Conservation (phyloP, 2,113 vertebrate genomes). For the Antennarius striatus region DNA sequence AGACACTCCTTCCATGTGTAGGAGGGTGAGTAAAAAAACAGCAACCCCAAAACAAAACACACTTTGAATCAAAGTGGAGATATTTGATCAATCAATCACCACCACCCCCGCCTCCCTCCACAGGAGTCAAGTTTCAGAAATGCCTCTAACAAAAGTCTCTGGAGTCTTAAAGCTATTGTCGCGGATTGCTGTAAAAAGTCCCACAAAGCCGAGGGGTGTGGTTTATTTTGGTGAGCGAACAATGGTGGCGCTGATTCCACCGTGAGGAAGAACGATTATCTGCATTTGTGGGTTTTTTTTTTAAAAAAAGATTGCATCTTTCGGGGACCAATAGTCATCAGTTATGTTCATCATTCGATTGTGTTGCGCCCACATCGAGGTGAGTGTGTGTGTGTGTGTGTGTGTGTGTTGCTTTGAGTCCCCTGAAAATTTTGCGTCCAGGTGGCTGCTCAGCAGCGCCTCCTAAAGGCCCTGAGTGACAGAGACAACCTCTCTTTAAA, state of each 20-base stretch:
- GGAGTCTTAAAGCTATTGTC: slow-evolving; percentile 72
- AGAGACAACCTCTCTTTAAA: slow-evolving; percentile 42
- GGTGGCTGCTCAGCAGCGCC: slow-evolving; percentile 61
- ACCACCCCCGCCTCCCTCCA: slow-evolving; percentile 19
- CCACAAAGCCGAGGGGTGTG: slow-evolving; percentile 11
- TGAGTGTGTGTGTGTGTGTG: slow-evolving; percentile 9
- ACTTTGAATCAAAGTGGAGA: slow-evolving; percentile 10
- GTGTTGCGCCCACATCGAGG: slow-evolving; percentile 21
- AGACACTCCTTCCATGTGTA: slow-evolving; percentile 8
- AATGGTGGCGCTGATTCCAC: slow-evolving; percentile 15
- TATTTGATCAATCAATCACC: neutral
- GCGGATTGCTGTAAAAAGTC: slow-evolving; percentile 36
- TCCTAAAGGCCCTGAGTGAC: slow-evolving; percentile 74
- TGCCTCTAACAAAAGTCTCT: slow-evolving; percentile 53
- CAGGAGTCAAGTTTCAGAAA: slow-evolving; percentile 50
- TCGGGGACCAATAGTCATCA: slow-evolving; percentile 38
- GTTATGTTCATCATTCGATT: slow-evolving; percentile 44
- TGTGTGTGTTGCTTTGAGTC: slow-evolving; percentile 23
- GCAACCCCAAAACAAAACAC: neutral
- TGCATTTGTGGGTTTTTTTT: slow-evolving; percentile 26
- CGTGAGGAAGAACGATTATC: slow-evolving; percentile 68
- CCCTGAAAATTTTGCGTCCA: slow-evolving; percentile 61
- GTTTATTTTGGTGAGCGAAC: too few species aligned
- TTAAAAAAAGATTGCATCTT: slow-evolving; percentile 64
- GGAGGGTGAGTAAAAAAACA: slow-evolving; percentile 1